These are phyloP conservation scores for Trachelus iudaicus DNA, from an alignment of 2,888 invertebrate genomes.

Conservation along the genomic window DNA sequence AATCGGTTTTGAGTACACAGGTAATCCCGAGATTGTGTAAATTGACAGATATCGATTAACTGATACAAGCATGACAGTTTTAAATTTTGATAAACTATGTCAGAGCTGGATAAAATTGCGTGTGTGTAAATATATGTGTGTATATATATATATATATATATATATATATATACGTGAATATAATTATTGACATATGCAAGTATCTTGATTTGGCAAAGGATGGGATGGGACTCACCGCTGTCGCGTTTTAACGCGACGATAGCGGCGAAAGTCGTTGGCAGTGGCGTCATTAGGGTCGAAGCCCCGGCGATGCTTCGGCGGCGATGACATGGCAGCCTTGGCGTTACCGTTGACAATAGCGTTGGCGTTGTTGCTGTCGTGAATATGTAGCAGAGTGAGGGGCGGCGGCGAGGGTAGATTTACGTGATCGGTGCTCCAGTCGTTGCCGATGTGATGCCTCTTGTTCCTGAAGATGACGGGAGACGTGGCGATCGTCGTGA, in stretches of 20 bases:
- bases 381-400: slow-evolving; percentile 37
- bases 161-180: background rate
- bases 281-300: slow-evolving; percentile 57
- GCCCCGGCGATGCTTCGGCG: slow-evolving; percentile 58
- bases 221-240: slow-evolving; percentile 53
- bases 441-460: slow-evolving; percentile 9
- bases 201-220: background rate
- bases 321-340: slow-evolving; percentile 54
- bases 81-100: no score
- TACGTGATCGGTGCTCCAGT: slow-evolving; percentile 6
- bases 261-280: slow-evolving; percentile 55
- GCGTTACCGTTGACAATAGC: slow-evolving; percentile 42
- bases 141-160: background rate
- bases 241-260: slow-evolving; percentile 57
- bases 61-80: no score
- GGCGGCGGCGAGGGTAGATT: slow-evolving; percentile 40
- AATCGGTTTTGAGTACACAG: background rate
- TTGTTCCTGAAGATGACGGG: slow-evolving; percentile 28
- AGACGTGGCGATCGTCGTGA: slow-evolving; percentile 19
- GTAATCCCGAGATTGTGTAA: background rate
- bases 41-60: no score
- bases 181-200: background rate
- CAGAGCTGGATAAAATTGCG: background rate
- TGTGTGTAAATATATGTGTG: no score
- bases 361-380: slow-evolving; percentile 34